Conservation (phyloP, 2,888 invertebrate species). For the Hemistola chrysoprasaria region DNA sequence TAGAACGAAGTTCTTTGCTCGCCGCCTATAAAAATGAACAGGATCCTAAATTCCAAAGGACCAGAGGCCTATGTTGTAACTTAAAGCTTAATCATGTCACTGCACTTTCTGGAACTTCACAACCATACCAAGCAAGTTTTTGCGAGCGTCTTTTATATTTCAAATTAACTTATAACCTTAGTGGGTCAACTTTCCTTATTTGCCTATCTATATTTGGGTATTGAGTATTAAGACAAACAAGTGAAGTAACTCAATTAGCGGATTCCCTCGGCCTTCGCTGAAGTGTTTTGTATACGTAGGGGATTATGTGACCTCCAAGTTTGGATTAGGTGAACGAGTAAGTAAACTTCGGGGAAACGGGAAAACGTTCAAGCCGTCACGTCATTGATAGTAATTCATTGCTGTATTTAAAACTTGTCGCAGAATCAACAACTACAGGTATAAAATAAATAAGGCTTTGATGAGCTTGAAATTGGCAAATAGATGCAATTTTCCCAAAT, state of each 20-base stretch:
- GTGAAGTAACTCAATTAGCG: constrained; percentile 26
- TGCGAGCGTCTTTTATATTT: constrained; percentile 16
- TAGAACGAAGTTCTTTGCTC: no score
- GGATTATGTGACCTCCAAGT: constrained; percentile 18
- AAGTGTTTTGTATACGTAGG: constrained; percentile 12
- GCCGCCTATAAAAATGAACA: no score
- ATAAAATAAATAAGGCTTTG: no score
- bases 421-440: no score
- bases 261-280: constrained; percentile 13
- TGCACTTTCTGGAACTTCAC: no score
- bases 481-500: no score
- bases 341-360: constrained; percentile 19
- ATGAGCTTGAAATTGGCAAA: no score
- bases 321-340: constrained; percentile 8
- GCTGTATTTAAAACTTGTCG: constrained; percentile 16
- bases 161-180: constrained; percentile 20
- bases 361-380: constrained; percentile 21
- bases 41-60: no score
- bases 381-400: constrained; percentile 14
- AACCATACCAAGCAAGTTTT: constrained; percentile 16
- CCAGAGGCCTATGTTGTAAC: no score
- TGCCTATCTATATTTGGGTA: constrained; percentile 17
- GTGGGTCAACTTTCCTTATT: constrained; percentile 19
- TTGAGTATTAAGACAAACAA: constrained; percentile 20
- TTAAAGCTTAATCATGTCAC: no score